Conservation (phyloP, 2,888 invertebrate genomes). For the Philereme transversata region DNA sequence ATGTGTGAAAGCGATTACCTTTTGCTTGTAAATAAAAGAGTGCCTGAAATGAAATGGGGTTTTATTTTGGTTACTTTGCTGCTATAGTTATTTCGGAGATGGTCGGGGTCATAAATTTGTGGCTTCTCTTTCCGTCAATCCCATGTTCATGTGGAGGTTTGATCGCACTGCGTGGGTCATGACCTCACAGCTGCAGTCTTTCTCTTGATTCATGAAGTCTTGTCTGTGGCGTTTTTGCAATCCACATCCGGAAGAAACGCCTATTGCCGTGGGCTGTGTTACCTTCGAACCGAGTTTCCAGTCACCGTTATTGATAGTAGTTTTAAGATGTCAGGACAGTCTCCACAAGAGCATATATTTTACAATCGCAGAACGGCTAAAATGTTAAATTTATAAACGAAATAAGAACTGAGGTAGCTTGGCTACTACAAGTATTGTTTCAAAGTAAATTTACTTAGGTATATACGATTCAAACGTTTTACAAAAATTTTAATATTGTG, state of each 20-base stretch:
- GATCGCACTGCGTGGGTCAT: slow-evolving; percentile 51
- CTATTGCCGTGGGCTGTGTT: slow-evolving; percentile 2
- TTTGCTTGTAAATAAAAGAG: slow-evolving; percentile 45
- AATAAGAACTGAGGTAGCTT: too few relatives aligned
- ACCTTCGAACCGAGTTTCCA: slow-evolving; percentile 40
- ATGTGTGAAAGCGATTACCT: slow-evolving; percentile 27
- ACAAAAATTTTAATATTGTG: too few relatives aligned
- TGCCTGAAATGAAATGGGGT: slow-evolving; percentile 17
- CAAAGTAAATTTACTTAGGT: too few relatives aligned
- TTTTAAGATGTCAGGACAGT: slow-evolving; percentile 54
- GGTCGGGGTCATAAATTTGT: slow-evolving; percentile 8
- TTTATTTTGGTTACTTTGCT: slow-evolving; percentile 21
- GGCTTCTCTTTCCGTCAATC: slow-evolving; percentile 34
- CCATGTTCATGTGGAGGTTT: slow-evolving; percentile 49
- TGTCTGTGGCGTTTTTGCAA: slow-evolving; percentile 32
- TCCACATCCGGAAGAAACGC: slow-evolving; percentile 4
- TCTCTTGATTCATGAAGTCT: slow-evolving; percentile 41
- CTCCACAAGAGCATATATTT: slow-evolving; percentile 45
- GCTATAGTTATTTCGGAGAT: background rate
- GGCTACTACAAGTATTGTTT: too few relatives aligned
- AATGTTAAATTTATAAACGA: slow-evolving; percentile 30
- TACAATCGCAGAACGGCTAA: slow-evolving; percentile 59
- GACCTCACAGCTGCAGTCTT: slow-evolving; percentile 53
- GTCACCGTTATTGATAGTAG: slow-evolving; percentile 46
- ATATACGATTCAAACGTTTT: too few relatives aligned